Base-by-base conservation (phyloP, 2,113 vertebrate genomes). In the Pelobates fuscus region DNA sequence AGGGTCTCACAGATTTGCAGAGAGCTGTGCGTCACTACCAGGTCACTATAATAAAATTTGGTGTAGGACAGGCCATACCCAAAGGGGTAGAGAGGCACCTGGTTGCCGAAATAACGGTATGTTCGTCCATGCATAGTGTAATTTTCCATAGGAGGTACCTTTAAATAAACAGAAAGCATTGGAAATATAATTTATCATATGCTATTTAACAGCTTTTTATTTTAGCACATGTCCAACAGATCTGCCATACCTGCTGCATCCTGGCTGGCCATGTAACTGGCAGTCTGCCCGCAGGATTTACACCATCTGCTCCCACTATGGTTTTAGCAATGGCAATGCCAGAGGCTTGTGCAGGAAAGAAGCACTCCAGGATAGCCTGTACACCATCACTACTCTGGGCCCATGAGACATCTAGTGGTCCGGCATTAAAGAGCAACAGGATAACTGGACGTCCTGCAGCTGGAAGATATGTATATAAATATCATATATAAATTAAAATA, bases 41-140 rank as follows among this genome's bases (percentile, higher is more conserved):
- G 80, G 23, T 87, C 82, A 27, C 3, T 83, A 49, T 88, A 88
- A 1, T 0, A 52, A 80, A 87, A 88, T 11, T 75, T 83, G 46
- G 84, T 88, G 63, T 85, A 89, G 18, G 87, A 88, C 25, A 89
- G 78, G 10, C 87, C 87, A 0, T 84, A 89, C 0, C 87, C 87
- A 0, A 89, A 89, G 54, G 87, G 86, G 61, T 86, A 89, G 8
- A 89, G 82, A 0, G 87, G 87, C 14, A 83, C 60, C 20, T 80
- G 82, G 12, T 76, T 61, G 44, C 87, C 84, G 0, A 87, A 89
- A 80, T 88, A 89, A 14, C 87, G 85, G 77, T 89, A 89, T 0
- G 87, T 89, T 43, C 86, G 74, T 2, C 85, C 87, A 43, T 77
- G 78, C 86, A 89, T 88, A 27, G 87, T 89, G 79, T 89, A 89